phyloP scores from a whole-genome alignment of 2,113 vertebrate genomes.

The western clawed frog (Xenopus tropicalis) region UCB_Xtro_10.0 CM004448.2:45796001-45796500 shows the following conservation, averaged over 20 bases:
- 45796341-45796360: constrained; percentile 20
- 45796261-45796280: constrained; percentile 29
- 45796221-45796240: constrained; percentile 33
- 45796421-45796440: not conserved
- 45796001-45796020: not conserved
- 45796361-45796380: constrained; percentile 2
- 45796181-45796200: constrained; percentile 41
- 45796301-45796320: constrained; percentile 30
- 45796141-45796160: constrained; percentile 33
- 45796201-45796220: constrained; percentile 43
- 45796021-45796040: constrained; percentile 11
- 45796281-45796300: constrained; percentile 30
- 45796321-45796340: constrained; percentile 29
- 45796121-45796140: constrained; percentile 17
- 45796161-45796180: constrained; percentile 24
- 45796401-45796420: constrained; percentile 22
- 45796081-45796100: constrained; percentile 36
- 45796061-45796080: constrained; percentile 23
- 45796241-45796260: constrained; percentile 34
- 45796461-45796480: not conserved
- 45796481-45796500: not conserved
- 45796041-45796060: constrained; percentile 25
- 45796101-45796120: constrained; percentile 40
- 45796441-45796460: constrained; percentile 3
- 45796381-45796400: constrained; percentile 28